Evolutionary conservation across 2,888 invertebrate species (phyloP), one percentile per base, ranked within the genome.

Genomic region (Acronicta alni): DNA sequence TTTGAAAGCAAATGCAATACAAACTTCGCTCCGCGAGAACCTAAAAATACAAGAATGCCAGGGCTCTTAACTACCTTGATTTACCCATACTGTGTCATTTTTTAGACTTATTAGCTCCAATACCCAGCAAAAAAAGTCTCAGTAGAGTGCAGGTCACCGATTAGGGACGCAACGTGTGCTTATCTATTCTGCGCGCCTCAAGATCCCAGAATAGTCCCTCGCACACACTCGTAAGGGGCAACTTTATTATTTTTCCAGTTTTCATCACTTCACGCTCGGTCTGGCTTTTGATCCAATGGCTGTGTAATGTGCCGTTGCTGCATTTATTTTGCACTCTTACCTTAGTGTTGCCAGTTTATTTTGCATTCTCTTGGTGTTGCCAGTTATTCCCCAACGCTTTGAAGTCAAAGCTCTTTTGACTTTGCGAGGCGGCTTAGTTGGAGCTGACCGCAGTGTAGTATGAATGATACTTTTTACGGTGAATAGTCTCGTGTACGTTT

Each of bases 201-300:
- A 84, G 85, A 84, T 89, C 89, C 88, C 87, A 93, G 92, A 93
- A 93, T 93, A 93, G 89, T 74, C 80, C 82, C 80, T 72, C 70
- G 76, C 71, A 80, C 75, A 77, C 86, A 83, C 82, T 80, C 75
- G 75, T 80, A 85, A 81, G 80, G 83, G 84, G 80, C 74, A 84
- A 83, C 84, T 89, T 86, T 90, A 87, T 88, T 86, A 88, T 89
- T 92, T 93, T 93, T 89, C 90, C 90, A 91, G 90, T 92, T 93
- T 92, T 89, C 89, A 92, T 90, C 91, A 90, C 90, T 91, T 92
- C 89, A 93, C 92, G 92, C 92, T 89, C 88, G 73, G 91, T 88
- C 91, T 92, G 89, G 86, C 89, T 90, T 92, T 92, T 92, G 90
- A 94, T 91, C 91, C 93, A 93, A 86, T 94, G 93, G 89, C 90